phyloP scores from a whole-genome alignment of 2,888 invertebrate species.

The Bruchidius siliquastri region DNA sequence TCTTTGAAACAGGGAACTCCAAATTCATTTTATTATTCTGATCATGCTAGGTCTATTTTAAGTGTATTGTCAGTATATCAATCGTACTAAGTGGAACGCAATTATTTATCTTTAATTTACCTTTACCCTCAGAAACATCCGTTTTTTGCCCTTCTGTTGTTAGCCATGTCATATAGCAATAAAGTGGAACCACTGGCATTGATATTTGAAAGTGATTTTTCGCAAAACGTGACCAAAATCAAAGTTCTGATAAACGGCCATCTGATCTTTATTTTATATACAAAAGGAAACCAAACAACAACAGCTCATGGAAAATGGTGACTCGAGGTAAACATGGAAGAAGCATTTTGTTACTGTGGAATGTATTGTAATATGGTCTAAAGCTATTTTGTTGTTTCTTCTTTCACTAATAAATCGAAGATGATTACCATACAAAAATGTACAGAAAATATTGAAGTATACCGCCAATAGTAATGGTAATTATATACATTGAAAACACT shows the following conservation, averaged over 20 bases:
- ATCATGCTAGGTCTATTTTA: no score
- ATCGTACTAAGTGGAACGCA: no score
- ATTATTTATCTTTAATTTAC: no score
- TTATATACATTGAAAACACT: slow-evolving; percentile 25
- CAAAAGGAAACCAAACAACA: neutral
- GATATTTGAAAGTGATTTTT: neutral
- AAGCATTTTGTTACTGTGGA: slow-evolving; percentile 19
- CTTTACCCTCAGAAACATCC: no score
- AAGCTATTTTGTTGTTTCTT: neutral
- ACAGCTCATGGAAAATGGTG: neutral
- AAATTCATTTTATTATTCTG: no score
- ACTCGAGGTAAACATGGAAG: slow-evolving; percentile 27
- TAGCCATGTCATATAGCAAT: neutral
- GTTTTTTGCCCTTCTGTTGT: no score
- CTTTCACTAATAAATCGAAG: neutral
- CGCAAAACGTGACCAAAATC: neutral
- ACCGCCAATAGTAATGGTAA: slow-evolving; percentile 9
- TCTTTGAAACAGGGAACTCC: no score
- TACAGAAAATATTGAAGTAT: neutral
- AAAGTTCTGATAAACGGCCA: neutral
- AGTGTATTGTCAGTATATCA: no score
- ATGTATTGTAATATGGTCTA: slow-evolving; percentile 16
- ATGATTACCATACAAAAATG: slow-evolving; percentile 34
- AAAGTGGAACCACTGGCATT: no score
- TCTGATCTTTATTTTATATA: neutral